Evolutionary conservation across 2,888 invertebrate species (phyloP).

Genomic region (Tipula confusa): DNA sequence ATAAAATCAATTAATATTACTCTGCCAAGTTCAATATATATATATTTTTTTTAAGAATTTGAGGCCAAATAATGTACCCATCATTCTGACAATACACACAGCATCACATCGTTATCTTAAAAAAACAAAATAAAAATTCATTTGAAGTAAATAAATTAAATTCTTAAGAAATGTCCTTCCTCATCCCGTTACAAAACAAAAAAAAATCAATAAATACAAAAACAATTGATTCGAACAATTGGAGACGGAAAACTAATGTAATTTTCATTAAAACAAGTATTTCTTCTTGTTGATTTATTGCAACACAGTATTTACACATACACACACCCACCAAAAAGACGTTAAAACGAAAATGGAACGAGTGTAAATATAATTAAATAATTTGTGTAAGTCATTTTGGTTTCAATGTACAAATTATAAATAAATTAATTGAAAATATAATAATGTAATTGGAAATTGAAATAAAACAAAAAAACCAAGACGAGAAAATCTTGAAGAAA

Average conservation of each 20-base stretch:
- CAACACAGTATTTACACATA: too few relatives aligned
- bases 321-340: background rate
- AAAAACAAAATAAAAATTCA: background rate
- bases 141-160: background rate
- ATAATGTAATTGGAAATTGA: background rate
- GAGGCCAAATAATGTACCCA: too few relatives aligned
- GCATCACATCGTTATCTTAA: background rate
- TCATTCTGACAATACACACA: too few relatives aligned
- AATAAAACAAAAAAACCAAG: too few relatives aligned
- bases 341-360: background rate
- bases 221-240: background rate
- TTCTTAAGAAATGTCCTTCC: background rate
- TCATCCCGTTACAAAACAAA: background rate
- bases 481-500: too few relatives aligned
- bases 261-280: background rate
- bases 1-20: slow-evolving; percentile 34
- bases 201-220: background rate
- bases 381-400: background rate
- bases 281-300: background rate
- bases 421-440: background rate
- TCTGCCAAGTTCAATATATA: background rate
- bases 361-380: background rate
- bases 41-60: too few relatives aligned
- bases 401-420: background rate
- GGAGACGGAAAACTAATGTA: background rate